Conservation (phyloP, 2,113 vertebrate species). For the Madoqua kirkii region DNA sequence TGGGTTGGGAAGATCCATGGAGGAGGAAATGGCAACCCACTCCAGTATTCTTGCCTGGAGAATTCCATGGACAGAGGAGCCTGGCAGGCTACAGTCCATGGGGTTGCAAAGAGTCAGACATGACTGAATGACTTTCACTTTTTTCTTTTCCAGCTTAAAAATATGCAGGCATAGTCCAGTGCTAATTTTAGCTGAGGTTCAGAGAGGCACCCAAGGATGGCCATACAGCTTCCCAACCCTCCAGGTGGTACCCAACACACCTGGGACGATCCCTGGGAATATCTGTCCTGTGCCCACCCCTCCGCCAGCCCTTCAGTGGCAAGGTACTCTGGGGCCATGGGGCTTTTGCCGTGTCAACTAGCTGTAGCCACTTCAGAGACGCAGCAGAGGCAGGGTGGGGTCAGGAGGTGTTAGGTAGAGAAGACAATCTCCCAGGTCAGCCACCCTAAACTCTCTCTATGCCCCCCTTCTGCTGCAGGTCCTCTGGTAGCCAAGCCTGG, state of each 20-base stretch:
- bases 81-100: background rate
- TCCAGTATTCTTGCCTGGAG: background rate
- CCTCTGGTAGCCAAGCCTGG: rapidly evolving
- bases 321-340: background rate
- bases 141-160: background rate
- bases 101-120: background rate
- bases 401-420: background rate
- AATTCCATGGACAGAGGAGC: background rate
- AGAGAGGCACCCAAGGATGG: background rate
- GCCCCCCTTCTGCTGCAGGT: rapidly evolving
- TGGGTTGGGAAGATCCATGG: background rate
- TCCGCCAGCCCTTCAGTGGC: background rate
- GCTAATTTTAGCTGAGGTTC: background rate
- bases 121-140: background rate
- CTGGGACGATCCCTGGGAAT: rapidly evolving
- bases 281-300: background rate
- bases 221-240: background rate
- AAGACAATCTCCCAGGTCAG: rapidly evolving
- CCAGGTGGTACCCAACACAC: rapidly evolving
- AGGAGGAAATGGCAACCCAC: background rate
- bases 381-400: background rate
- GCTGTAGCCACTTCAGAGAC: background rate
- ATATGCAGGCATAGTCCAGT: background rate
- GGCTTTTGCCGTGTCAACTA: background rate
- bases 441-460: background rate